A percentile compares a stretch with the other conserved stretches of the same genome.
Evolutionary conservation across 1,140 invertebrate species (phyloP).

Genomic region (Goniozus legneri): DNA sequence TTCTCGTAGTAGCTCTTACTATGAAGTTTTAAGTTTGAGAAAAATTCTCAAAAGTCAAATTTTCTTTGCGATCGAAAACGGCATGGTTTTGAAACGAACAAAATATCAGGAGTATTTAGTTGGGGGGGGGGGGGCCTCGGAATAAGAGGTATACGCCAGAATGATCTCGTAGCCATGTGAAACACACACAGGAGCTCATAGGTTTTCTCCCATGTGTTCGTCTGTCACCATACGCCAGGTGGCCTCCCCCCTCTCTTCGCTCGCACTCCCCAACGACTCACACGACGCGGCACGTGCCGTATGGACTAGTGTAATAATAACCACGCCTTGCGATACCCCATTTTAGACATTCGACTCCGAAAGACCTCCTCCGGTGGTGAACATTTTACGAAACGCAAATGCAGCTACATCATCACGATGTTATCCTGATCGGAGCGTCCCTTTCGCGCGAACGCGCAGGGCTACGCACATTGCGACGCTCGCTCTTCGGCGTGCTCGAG

Average conservation of each 20-base stretch:
- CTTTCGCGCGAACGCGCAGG: conserved; percentile 15
- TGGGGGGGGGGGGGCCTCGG: conserved; percentile 17
- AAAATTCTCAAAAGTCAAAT: no score
- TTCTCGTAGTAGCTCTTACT: no score
- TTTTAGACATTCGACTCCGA: conserved; percentile 15
- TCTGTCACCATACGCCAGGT: no score
- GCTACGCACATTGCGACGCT: conserved; percentile 23
- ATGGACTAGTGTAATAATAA: conserved; percentile 25
- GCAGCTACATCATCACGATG: no score
- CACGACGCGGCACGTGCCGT: conserved; percentile 24
- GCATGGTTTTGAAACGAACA: no score
- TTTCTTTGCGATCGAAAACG: no score
- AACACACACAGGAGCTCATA: no score
- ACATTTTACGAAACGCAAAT: no score
- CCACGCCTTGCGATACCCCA: conserved; percentile 17
- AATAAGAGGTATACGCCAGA: conserved; percentile 14
- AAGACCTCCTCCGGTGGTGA: conserved; percentile 15
- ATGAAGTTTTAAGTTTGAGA: no score
- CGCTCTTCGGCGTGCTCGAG: no score
- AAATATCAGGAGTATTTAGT: conserved; percentile 13
- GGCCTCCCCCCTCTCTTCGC: conserved; percentile 18
- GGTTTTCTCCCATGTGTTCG: no score
- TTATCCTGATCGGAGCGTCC: conserved; percentile 28
- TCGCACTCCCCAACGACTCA: background rate
- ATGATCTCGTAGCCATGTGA: no score